These are phyloP conservation scores for Urocyon cinereoargenteus DNA, from an alignment of 2,797 vertebrate species.

Conservation along the genomic window DNA sequence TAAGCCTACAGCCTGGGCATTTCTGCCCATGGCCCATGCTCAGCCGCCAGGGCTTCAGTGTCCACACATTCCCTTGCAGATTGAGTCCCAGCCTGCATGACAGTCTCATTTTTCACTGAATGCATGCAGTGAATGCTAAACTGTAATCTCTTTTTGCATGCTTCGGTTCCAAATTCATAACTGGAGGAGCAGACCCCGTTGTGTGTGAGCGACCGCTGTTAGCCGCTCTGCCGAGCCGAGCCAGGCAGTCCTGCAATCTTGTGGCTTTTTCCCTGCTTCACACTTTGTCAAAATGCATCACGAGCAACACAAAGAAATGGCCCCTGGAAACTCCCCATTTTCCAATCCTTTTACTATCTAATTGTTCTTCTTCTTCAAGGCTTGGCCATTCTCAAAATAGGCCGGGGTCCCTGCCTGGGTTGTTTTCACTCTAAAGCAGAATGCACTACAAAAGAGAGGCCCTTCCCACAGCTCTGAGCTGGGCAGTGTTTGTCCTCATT, in stretches of 20 bases:
- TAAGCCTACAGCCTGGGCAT: slow-evolving; percentile 77
- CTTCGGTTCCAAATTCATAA: slow-evolving; percentile 81
- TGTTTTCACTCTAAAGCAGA: slow-evolving; percentile 80
- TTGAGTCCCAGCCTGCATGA: slow-evolving; percentile 82
- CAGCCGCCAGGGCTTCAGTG: slow-evolving; percentile 43
- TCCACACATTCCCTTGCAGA: slow-evolving; percentile 68
- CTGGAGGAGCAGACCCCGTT: slow-evolving; percentile 71
- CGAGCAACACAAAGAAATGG: slow-evolving; percentile 73
- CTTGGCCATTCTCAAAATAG: slow-evolving; percentile 82
- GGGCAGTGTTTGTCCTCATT: not conserved
- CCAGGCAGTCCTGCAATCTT: slow-evolving; percentile 31
- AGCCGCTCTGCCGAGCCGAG: slow-evolving; percentile 24
- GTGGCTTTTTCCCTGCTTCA: slow-evolving; percentile 81
- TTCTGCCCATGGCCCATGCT: slow-evolving; percentile 59
- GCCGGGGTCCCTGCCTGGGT: slow-evolving; percentile 47
- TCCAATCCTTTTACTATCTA: slow-evolving; percentile 83
- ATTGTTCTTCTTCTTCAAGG: slow-evolving; percentile 84
- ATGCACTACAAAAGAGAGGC: slow-evolving; percentile 65
- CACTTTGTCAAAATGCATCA: slow-evolving; percentile 85
- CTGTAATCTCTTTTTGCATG: slow-evolving; percentile 87
- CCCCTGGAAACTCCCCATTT: slow-evolving; percentile 78
- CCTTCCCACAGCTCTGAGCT: slow-evolving; percentile 50
- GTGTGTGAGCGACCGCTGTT: slow-evolving; percentile 66
- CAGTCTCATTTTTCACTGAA: slow-evolving; percentile 84
- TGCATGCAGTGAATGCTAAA: slow-evolving; percentile 82